Evolutionary conservation across 1,140 invertebrate species (phyloP), one percentile per base, ranked within the genome.

Genomic region (Rhopalosiphum padi): DNA sequence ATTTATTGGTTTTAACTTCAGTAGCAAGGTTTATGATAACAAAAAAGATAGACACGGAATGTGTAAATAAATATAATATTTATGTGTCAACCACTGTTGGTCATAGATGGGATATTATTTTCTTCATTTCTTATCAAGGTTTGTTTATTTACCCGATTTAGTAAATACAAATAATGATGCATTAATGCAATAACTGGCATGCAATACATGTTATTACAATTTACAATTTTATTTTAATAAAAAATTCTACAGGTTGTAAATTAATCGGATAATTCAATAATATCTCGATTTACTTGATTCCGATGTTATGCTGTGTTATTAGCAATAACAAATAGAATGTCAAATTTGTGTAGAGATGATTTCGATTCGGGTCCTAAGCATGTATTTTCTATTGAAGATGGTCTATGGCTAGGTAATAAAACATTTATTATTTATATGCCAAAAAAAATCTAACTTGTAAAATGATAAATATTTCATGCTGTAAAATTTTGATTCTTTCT

Each of bases 321-420:
- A 37, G 23, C 23, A 85, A 21, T n/a, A 43, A 43, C 41, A 9
- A 51, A 51, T 41, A 43, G 15, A 94, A 94, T 94, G 94, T 92
- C 90, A 46, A 94, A 93, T n/a, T 48, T 94, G 41, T 92, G 90
- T 53, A 43, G 94, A 92, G 96, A 96, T 77, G 96, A 97, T 95
- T 97, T 96, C 94, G 96, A 96, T 94, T 96, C 96, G 37, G 97
- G 96, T 23, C 97, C 97, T 35, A 95, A 96, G 0, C 97, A 96
- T 94, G 96, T 96, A 82, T 96, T 97, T 95, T 95, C 96, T 94
- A 97, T 98, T 94, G 97, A 97, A 95, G 95, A 96, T 94, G 96
- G 97, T 92, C 95, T 98, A 22, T 98, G 96, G 95, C 95, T 98
- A 85, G 97, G 97, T 96, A 95, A 94, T 15, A 43, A 51, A 1